These are phyloP conservation scores for Pandemis heparana DNA, from an alignment of 2,888 invertebrate species.

Conservation along the genomic window DNA sequence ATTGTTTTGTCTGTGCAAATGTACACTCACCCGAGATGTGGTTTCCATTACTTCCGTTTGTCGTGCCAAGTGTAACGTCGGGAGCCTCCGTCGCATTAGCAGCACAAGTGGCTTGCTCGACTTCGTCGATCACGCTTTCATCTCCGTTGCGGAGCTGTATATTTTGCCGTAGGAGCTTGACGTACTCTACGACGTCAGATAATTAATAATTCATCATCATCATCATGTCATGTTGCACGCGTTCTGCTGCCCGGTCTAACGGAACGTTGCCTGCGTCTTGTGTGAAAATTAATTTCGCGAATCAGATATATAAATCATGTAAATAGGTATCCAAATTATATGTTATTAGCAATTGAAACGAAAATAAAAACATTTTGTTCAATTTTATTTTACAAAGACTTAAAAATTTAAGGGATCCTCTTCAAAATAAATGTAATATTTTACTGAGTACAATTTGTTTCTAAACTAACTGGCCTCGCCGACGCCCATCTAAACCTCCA, in stretches of 20 bases:
- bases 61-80: neutral
- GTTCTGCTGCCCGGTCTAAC: neutral
- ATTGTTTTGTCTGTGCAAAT: no score
- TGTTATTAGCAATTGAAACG: neutral
- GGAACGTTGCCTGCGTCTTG: no score
- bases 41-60: neutral
- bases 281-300: no score
- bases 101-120: slow-evolving; percentile 40
- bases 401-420: neutral
- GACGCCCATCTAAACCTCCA: no score
- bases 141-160: slow-evolving; percentile 8
- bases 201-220: neutral
- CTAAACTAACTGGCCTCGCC: no score
- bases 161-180: slow-evolving; percentile 48
- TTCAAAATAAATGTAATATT: no score
- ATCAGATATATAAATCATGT: no score
- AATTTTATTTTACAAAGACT: neutral
- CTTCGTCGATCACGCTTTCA: slow-evolving; percentile 11
- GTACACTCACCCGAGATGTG: neutral
- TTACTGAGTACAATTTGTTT: no score
- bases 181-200: slow-evolving; percentile 49
- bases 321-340: no score
- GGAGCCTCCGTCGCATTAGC: neutral
- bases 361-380: neutral
- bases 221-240: neutral